Base-by-base conservation (phyloP, 2,888 invertebrate species). In the Tetrapedia diversipes region DNA sequence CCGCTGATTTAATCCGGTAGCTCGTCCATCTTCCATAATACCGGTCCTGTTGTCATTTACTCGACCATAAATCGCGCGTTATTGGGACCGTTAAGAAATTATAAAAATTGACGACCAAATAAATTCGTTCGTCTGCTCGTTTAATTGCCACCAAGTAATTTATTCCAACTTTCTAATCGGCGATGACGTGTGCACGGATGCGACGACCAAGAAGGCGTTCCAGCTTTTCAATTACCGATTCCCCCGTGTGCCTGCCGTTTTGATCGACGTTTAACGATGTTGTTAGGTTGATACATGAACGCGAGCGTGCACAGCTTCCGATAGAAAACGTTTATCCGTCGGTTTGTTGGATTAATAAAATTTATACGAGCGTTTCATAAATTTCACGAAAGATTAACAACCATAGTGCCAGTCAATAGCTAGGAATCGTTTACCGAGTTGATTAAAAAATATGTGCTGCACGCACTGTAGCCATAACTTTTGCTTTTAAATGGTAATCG, bases 161-260 rank as follows among this genome's bases (percentile, higher is more conserved):
- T 78, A 78, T 70, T 70, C 61, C 56, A 43, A 70, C 76, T 78
- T 78, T 75, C 77, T 78, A 78, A 75, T 70, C 69, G 53, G 22
- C 22, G n/a, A n/a, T n/a, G n/a, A n/a, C 27, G 27, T 29, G 22
- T 14, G 53, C 54, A n/a, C 19, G 57, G 61, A 64, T 57, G 53
- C 47, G 22, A 27, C 11, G 60, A 22, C 4, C 43, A n/a, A 16
- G n/a, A 14, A 24, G 43, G 22, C 47, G 0, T 6, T n/a, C 49
- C 16, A 37, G 34, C 49, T 63, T 69, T 73, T 63, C 54, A 71
- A 70, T 74, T 74, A 70, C 37, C 56, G 3, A 29, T 39, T 16
- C 54, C 8, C 57, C 14, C n/a, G 19, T 37, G 45, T 10, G 32
- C 57, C 47, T 22, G 19, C n/a, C n/a, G 14, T 51, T 57, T 49